Conservation (phyloP, 2,113 vertebrate genomes). For the Cyanoliseus patagonus region DNA sequence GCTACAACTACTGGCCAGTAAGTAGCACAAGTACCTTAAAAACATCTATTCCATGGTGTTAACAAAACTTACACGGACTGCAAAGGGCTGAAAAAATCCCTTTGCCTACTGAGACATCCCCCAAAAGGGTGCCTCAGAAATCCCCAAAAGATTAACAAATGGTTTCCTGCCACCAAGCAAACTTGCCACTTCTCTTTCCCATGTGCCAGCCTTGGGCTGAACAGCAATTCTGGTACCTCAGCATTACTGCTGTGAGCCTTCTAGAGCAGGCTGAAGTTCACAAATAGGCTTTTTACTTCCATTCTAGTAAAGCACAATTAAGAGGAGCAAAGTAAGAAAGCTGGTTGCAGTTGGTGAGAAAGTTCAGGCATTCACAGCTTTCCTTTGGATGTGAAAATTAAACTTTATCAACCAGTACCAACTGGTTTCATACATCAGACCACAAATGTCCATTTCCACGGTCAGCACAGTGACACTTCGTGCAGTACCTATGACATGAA, state of each 20-base stretch:
- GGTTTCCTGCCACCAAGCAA: background rate
- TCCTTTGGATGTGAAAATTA: background rate
- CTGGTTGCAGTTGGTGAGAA: background rate
- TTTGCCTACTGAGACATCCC: background rate
- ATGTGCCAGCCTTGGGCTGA: background rate
- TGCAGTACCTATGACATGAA: background rate
- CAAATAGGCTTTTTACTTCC: background rate
- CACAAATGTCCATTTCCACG: background rate
- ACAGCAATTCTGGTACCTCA: background rate
- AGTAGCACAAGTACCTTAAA: background rate
- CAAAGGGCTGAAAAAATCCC: background rate
- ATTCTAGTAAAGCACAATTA: background rate
- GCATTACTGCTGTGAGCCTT: background rate
- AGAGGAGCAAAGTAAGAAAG: background rate
- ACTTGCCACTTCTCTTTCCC: background rate
- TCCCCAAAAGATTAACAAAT: background rate
- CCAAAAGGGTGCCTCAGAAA: background rate
- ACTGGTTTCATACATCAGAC: background rate
- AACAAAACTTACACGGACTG: background rate
- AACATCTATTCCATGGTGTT: background rate
- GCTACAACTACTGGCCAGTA: background rate
- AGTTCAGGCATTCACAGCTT: background rate
- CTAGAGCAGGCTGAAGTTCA: background rate
- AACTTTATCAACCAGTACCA: background rate
- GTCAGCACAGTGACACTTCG: conserved; percentile 2